Evolutionary conservation across 2,888 invertebrate species (phyloP).

Genomic region (Cartodere bifasciata): DNA sequence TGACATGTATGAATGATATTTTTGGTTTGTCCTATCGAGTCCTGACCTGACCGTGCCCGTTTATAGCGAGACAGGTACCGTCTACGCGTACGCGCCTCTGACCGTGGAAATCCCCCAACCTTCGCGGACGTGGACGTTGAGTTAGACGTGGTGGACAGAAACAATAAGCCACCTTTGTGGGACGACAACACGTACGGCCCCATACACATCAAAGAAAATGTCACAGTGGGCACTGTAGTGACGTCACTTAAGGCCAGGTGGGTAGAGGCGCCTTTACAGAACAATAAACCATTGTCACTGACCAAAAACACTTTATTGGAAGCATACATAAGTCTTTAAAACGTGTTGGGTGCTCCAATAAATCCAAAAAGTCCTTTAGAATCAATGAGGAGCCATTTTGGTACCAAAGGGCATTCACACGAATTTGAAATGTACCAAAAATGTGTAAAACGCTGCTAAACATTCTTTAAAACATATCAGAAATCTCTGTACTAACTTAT

Average conservation of each 20-base stretch:
- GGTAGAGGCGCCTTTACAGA: conserved; percentile 60
- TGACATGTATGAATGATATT: conserved; percentile 41
- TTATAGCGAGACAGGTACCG: conserved; percentile 94
- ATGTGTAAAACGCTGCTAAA: too few relatives aligned
- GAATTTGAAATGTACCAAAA: too few relatives aligned
- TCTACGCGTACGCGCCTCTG: conserved; percentile 92
- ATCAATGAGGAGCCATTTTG: too few relatives aligned
- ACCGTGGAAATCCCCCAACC: conserved; percentile 85
- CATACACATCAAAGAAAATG: conserved; percentile 97
- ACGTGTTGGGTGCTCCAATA: too few relatives aligned
- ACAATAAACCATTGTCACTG: too few relatives aligned
- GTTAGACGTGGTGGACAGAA: conserved; percentile 96
- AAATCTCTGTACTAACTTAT: too few relatives aligned
- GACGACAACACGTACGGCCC: conserved; percentile 91
- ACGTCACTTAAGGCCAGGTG: conserved; percentile 97
- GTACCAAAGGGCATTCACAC: too few relatives aligned
- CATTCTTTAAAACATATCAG: too few relatives aligned
- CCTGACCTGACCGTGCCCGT: conserved; percentile 55
- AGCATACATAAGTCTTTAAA: too few relatives aligned
- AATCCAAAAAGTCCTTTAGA: too few relatives aligned
- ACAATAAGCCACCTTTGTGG: conserved; percentile 97
- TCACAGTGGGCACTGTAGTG: conserved; percentile 97
- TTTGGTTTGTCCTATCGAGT: conserved; percentile 46
- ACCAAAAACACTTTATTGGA: too few relatives aligned
- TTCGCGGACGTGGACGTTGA: conserved; percentile 94